Base-by-base conservation (phyloP, 53 echinoderm and acorn worm genomes). In the Luidia sarsii region DNA sequence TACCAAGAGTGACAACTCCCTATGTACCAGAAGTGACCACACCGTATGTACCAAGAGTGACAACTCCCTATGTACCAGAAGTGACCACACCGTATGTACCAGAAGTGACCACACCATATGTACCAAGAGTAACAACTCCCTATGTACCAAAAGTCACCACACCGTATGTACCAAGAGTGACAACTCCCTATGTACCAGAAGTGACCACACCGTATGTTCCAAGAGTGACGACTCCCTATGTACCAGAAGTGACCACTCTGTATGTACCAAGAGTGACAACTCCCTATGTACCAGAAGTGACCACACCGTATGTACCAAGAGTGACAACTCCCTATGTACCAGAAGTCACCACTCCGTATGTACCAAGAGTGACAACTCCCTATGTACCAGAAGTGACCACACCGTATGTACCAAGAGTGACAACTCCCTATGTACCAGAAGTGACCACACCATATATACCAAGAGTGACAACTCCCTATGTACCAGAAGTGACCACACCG, bases 271-370 rank as follows among this genome's bases (percentile, higher is more conserved):
- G 41, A 11, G 6, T 13, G 8, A 57, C 59, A 3, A 57, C 59
- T 27, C 59, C 59, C 21, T 57, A 57, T 57, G 25, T 57, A 22
- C 11, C 66, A 22, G 59, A 38, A n/a, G 39, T 31, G 16, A 68
- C 87, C 15, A 87, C 87, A 36, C 33, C 68, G 7, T 16, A 21
- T 18, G 29, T 28, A 28, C 64, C 68, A 34, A 3, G 14, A 10
- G 33, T 68, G 10, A 79, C 68, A 0, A 86, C 86, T 20, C 64
- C 43, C 13, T 33, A 70, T 39, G 70, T 68, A 67, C 59, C 57
- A 31, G 7, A 13, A 30, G 31, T 30, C 7, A 59, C 60, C 32
- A 59, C 60, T 13, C 60, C 32, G 13, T 59, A 59, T 36, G 27
- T 67, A 25, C 67, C 67, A 67, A 13, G 27, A 39, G 29, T 45